Percentiles rank a stretch among this genome's conserved stretches.
These are phyloP conservation scores for Caenorhabditis japonica DNA, from an alignment of 2,888 invertebrate genomes.

Conservation along the genomic window DNA sequence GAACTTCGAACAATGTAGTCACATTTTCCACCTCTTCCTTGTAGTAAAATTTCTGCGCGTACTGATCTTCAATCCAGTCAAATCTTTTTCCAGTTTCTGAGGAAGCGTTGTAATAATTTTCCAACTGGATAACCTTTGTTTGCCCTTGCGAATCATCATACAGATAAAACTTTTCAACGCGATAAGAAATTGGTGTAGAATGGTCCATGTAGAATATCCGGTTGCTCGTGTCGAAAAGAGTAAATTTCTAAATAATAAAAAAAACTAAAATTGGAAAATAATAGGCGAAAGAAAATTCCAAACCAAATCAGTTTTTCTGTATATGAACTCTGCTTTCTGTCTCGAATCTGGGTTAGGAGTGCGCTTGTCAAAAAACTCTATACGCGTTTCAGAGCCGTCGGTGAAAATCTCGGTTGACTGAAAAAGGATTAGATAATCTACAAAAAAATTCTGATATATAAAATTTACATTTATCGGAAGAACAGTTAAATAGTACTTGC, in stretches of 20 bases:
- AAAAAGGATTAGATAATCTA: too few relatives aligned
- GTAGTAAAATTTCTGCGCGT: slow-evolving; percentile 18
- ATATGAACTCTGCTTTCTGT: too few relatives aligned
- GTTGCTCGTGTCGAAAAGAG: neutral
- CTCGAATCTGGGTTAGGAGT: too few relatives aligned
- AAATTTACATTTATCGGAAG: slow-evolving; percentile 10
- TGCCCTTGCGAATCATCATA: neutral
- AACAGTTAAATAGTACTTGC: neutral
- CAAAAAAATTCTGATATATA: too few relatives aligned
- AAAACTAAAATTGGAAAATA: too few relatives aligned
- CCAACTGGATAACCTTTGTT: too few relatives aligned
- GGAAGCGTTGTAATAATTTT: neutral
- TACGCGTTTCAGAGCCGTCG: too few relatives aligned
- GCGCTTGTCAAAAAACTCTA: too few relatives aligned
- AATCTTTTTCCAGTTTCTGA: slow-evolving; percentile 1
- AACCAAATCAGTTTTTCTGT: too few relatives aligned
- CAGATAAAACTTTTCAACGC: slow-evolving; percentile 1
- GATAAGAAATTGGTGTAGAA: neutral
- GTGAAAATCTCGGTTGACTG: too few relatives aligned
- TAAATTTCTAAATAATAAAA: too few relatives aligned
- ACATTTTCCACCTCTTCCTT: slow-evolving; percentile 2
- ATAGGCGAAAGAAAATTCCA: too few relatives aligned
- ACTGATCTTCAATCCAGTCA: slow-evolving; percentile 24
- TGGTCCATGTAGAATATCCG: slow-evolving; percentile 4
- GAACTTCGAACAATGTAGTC: slow-evolving; percentile 4